A percentile compares a stretch with the other conserved stretches of the same genome.
These are phyloP conservation scores for Sebastes kiyomatsui DNA, from an alignment of 2,797 vertebrate species.

Conservation along the genomic window DNA sequence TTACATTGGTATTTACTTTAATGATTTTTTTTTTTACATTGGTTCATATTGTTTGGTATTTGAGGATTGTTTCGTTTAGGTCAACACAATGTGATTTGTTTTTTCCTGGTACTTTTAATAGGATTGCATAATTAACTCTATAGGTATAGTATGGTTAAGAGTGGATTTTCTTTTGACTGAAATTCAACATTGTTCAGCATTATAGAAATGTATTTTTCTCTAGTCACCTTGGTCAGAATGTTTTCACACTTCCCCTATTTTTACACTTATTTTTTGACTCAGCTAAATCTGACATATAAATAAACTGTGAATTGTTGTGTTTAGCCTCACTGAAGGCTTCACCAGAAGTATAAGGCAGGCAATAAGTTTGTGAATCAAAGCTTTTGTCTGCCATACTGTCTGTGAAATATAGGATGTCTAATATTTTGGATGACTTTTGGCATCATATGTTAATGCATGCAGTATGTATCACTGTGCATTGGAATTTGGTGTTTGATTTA, in stretches of 20 bases:
- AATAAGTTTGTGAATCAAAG: not conserved
- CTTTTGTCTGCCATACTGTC: not conserved
- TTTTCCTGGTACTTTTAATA: not conserved
- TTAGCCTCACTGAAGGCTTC: not conserved
- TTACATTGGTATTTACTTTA: not conserved
- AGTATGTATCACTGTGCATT: not conserved
- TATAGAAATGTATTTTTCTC: not conserved
- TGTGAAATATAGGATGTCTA: not conserved
- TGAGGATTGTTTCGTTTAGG: not conserved
- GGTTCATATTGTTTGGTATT: not conserved
- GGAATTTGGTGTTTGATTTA: not conserved
- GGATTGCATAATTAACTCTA: constrained; percentile 1
- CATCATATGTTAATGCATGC: not conserved
- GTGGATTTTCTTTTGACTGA: not conserved
- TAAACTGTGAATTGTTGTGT: not conserved
- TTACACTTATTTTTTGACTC: not conserved
- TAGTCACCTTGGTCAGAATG: not conserved
- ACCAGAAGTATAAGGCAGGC: not conserved
- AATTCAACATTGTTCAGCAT: not conserved
- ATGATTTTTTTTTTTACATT: not conserved
- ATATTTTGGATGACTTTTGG: not conserved
- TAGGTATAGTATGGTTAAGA: not conserved
- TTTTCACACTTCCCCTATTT: not conserved
- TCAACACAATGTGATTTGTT: not conserved
- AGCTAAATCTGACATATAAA: not conserved